Percentiles rank a stretch among this genome's conserved stretches.
phyloP scores from a whole-genome alignment of 2,888 invertebrate species.

The Polymixis lichenea region DNA sequence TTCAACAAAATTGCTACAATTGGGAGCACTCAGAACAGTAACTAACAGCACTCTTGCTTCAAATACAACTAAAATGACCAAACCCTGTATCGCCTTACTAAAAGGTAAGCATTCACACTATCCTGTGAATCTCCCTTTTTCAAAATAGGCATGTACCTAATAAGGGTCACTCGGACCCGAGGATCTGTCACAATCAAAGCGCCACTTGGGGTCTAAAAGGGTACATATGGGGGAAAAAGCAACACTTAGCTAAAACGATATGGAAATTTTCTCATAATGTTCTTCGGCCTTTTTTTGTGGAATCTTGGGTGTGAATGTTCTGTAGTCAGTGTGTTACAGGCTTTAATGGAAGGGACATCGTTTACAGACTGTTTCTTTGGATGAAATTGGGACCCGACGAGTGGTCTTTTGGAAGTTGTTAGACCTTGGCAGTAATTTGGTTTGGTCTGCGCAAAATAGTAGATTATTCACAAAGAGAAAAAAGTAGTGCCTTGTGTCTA shows the following conservation, averaged over 20 bases:
- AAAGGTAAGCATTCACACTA: conserved; percentile 40
- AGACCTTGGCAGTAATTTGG: not conserved
- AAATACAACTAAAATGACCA: conserved; percentile 28
- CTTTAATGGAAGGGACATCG: conserved; percentile 46
- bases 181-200: conserved; percentile 76
- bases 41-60: not conserved
- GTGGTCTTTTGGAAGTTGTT: not conserved
- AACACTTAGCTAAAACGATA: conserved; percentile 75
- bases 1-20: conserved; percentile 14
- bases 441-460: not conserved
- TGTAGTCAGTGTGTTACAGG: conserved; percentile 41
- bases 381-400: conserved; percentile 3
- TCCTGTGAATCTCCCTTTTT: conserved; percentile 14
- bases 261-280: conserved; percentile 79
- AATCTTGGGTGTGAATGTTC: conserved; percentile 54
- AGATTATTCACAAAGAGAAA: no score
- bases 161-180: conserved; percentile 59
- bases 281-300: conserved; percentile 69
- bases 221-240: conserved; percentile 67
- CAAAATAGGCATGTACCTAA: conserved; percentile 48
- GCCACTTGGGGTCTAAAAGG: conserved; percentile 74
- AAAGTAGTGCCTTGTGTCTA: no score
- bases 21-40: conserved; percentile 14
- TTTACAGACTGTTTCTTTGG: conserved; percentile 38
- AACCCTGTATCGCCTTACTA: conserved; percentile 36